phyloP scores from a whole-genome alignment of 2,113 vertebrate genomes.

The human region DNA sequence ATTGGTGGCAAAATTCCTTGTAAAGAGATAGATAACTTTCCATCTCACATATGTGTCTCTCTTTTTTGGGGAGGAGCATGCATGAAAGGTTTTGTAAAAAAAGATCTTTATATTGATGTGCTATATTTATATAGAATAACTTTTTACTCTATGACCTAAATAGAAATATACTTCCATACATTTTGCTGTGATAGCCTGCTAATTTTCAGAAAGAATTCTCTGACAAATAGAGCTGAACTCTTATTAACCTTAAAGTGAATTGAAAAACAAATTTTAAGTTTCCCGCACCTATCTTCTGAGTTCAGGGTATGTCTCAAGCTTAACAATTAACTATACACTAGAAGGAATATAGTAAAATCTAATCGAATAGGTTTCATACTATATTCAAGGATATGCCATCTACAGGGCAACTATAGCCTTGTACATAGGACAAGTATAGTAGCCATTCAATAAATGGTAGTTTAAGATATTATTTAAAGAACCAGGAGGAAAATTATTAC shows the following conservation, averaged over 20 bases:
- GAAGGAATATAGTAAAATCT: background rate
- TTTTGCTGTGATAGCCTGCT: conserved; percentile 7
- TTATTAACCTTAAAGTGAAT: conserved; percentile 14
- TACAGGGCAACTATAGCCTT: background rate
- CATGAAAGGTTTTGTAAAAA: background rate
- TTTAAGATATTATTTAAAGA: conserved; percentile 29
- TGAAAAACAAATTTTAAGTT: conserved; percentile 25
- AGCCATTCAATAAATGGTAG: background rate
- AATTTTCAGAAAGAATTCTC: conserved; percentile 48
- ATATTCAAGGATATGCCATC: background rate
- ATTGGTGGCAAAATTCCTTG: background rate
- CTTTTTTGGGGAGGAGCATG: background rate
- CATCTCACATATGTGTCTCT: background rate
- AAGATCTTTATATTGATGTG: background rate
- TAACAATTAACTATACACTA: background rate
- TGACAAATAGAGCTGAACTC: background rate
- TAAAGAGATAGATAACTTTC: background rate
- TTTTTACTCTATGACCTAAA: background rate
- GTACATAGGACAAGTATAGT: background rate
- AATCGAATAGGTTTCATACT: background rate
- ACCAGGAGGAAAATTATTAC: background rate
- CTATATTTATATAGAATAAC: background rate
- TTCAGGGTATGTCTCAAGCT: background rate
- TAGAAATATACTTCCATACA: background rate
- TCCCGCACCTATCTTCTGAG: background rate